Evolutionary conservation across 37 sponge, comb jelly and placozoan species (phyloP).

Genomic region (Theonella swinhoei): DNA sequence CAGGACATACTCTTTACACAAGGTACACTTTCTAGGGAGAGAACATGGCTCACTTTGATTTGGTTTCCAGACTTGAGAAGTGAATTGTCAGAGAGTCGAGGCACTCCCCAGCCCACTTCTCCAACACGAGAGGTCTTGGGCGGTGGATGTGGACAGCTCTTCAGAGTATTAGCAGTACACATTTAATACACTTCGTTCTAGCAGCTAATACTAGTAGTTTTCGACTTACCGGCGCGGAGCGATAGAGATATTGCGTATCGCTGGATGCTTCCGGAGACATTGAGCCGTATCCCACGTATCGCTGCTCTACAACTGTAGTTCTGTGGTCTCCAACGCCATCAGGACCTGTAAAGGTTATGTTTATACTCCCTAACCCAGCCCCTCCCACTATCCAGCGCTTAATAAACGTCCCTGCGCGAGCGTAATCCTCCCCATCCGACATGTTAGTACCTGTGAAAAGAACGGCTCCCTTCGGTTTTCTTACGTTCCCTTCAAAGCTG

Average conservation of each 20-base stretch:
- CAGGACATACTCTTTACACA: no score
- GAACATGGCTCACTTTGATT: no score
- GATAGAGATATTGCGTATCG: slow-evolving; percentile 70
- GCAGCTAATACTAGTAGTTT: no score
- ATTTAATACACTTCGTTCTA: neutral
- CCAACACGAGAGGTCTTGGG: slow-evolving; percentile 67
- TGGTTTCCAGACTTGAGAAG: slow-evolving; percentile 70
- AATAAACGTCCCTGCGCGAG: no score
- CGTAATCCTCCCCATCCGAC: no score
- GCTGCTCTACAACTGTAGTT: slow-evolving; percentile 45
- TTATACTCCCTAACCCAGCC: no score
- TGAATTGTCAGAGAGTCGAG: slow-evolving; percentile 5
- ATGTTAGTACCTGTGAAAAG: slow-evolving; percentile 84
- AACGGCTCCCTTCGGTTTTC: slow-evolving; percentile 58
- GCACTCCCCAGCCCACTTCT: slow-evolving; percentile 90
- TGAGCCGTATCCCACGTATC: slow-evolving; percentile 67
- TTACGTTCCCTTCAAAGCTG: slow-evolving; percentile 16
- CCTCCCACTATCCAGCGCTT: no score
- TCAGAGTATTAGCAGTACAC: neutral
- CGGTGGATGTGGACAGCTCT: slow-evolving; percentile 64
- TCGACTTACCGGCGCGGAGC: slow-evolving; percentile 63
- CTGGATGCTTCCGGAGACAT: slow-evolving; percentile 81
- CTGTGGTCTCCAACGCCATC: slow-evolving; percentile 79
- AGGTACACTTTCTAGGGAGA: no score
- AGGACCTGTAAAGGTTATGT: slow-evolving; percentile 62